Conservation (phyloP, 2,888 invertebrate genomes). For the Himalopsyche tibetana region DNA sequence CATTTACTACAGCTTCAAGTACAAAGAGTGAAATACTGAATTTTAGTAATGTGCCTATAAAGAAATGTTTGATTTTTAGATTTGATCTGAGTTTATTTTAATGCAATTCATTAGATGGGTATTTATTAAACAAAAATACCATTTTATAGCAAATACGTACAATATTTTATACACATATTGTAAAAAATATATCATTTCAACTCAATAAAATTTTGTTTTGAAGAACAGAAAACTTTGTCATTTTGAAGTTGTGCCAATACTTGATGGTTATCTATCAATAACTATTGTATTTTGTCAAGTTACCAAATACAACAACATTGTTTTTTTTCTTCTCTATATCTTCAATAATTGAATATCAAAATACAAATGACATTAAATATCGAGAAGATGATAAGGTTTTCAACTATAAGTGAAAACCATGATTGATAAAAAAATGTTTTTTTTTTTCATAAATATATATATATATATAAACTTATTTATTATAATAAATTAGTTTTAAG, state of each 20-base stretch:
- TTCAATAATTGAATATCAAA: constrained; percentile 11
- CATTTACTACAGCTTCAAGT: constrained; percentile 4
- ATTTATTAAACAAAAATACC: background rate
- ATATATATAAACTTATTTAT: constrained; percentile 28
- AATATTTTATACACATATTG: background rate
- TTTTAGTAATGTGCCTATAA: constrained; percentile 16
- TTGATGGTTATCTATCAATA: background rate
- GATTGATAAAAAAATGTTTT: background rate
- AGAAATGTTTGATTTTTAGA: background rate
- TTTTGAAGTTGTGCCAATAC: constrained; percentile 9
- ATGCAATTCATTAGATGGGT: background rate
- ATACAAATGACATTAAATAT: constrained; percentile 4
- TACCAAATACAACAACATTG: background rate
- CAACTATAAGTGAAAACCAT: background rate
- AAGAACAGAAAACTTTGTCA: background rate
- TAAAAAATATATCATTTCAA: background rate
- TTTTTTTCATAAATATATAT: background rate
- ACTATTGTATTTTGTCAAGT: background rate
- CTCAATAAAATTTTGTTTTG: background rate
- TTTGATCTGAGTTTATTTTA: background rate
- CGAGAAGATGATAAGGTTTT: background rate
- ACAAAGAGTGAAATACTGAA: constrained; percentile 31
- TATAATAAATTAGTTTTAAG: constrained; percentile 27
- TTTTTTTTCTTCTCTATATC: background rate
- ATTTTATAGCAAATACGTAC: background rate